Evolutionary conservation across 2,113 vertebrate genomes (phyloP), one percentile per base, ranked within the genome.

Genomic region (Melanerpes aurifrons): DNA sequence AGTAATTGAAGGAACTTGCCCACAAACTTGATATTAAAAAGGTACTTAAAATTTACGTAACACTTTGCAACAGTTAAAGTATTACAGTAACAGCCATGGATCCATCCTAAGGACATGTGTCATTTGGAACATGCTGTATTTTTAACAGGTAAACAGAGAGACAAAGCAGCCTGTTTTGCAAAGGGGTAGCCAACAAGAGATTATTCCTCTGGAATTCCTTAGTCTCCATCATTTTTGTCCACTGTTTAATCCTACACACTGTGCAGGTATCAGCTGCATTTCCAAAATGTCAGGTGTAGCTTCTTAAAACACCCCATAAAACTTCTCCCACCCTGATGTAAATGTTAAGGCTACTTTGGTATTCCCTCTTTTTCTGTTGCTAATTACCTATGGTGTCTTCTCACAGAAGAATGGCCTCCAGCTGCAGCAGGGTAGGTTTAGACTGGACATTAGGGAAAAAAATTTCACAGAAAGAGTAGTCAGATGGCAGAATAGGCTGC

Each of bases 271-370:
- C 77, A 37, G 43, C 19, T 21, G 25, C 12, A 67, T 68, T 59
- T 67, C 17, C 57, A 77, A 53, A 28, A 59, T 7, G 19, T 24
- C 63, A 76, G 12, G 37, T 54, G 72, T 90, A 88, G 16, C 35
- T 69, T 35, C 26, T 64, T 66, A 76, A 70, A 86, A 50, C 12
- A 73, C 0, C 0, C 2, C 0, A 2, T 2, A 45, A 31, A 80
- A 32, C 24, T 67, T 11, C 7, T 7, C 18, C 16, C 10, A 43
- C 3, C 8, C 10, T 43, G 43, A 43, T 22, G 21, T 47, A 82
- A 70, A 67, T 5, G 6, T 47, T 70, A 80, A 54, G n/a, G 21
- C 14, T 82, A 59, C 63, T 82, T 56, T 54, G 29, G 47, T 12
- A 53, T 53, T 53, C 50, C 22, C 50, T 53, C 22, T 24, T 25